Base-by-base conservation (phyloP, 2,888 invertebrate genomes). In the Caenorhabditis doughertyi region DNA sequence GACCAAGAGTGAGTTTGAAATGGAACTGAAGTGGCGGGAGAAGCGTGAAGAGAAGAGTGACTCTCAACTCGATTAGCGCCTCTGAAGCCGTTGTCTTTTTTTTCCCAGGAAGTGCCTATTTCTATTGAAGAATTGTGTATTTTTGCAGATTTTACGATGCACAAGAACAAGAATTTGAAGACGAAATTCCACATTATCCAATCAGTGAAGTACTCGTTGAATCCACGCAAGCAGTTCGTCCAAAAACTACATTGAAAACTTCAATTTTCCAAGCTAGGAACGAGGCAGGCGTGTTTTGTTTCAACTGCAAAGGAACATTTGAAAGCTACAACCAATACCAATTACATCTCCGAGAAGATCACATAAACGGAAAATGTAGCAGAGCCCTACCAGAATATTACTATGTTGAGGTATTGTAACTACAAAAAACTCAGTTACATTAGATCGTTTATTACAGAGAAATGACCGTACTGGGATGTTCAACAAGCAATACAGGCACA, bases 51-150 rank as follows among this genome's bases (percentile, higher is more conserved):
- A 64, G 64, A 51, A 60, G 67, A n/a, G 49, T 51, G 51, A 27
- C 67, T 60, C 49, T 56, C 49, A 68, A 76, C 42, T 76, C 76
- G 67, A 76, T 76, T 76, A 76, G 67, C 76, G 68, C 76, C 67
- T 49, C 65, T 49, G 65, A 29, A 51, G 32, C 21, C 65, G 55
- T 47, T 68, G 47, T 76, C 76, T 76, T 73, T 42, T n/a, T n/a
- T 67, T 51, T 39, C 18, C 18, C 7, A 47, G 18, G 18, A 47
- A 47, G 3, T n/a, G 18, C n/a, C 5, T 18, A 8, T 3, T 18
- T 18, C 58, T 42, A 7, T 76, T 21, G n/a, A n/a, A n/a, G n/a
- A n/a, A n/a, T n/a, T n/a, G n/a, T 13, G 9, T 47, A 39, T 44
- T 70, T 58, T 32, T 62, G 2, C 60, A 76, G 76, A 58, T 76